Percentiles rank a stretch among this genome's conserved stretches.
phyloP scores from a whole-genome alignment of 1,140 invertebrate genomes.

The Papilio glaucus region DNA sequence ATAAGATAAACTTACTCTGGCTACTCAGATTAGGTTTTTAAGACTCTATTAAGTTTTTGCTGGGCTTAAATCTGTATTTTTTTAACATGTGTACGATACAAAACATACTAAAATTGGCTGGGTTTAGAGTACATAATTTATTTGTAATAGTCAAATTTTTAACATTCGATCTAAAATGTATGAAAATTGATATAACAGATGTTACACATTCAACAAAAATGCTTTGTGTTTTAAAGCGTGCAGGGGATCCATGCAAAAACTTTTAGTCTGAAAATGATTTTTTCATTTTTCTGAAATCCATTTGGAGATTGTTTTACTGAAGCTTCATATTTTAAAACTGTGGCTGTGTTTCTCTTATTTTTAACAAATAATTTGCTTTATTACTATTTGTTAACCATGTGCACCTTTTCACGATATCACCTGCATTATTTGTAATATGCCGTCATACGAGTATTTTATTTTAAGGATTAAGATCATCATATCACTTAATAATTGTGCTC shows the following conservation, averaged over 20 bases:
- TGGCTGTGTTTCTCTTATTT: slow-evolving; percentile 3
- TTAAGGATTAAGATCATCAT: no score
- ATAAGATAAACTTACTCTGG: no score
- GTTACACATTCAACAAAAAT: slow-evolving; percentile 11
- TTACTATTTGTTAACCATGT: neutral
- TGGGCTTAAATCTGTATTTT: no score
- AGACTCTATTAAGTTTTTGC: no score
- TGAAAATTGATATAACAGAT: slow-evolving; percentile 14
- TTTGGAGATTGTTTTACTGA: slow-evolving; percentile 32
- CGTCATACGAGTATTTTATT: no score
- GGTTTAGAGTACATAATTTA: neutral
- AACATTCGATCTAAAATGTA: neutral
- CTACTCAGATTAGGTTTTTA: no score
- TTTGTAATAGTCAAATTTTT: neutral
- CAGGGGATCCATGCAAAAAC: slow-evolving; percentile 28
- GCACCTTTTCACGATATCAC: no score
- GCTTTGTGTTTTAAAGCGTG: slow-evolving; percentile 19
- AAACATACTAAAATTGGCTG: neutral
- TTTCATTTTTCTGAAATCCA: slow-evolving; percentile 31
- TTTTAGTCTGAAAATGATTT: slow-evolving; percentile 16
- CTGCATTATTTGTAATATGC: no score
- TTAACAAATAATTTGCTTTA: neutral
- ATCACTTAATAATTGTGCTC: no score
- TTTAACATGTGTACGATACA: no score
- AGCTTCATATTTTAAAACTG: slow-evolving; percentile 14